Evolutionary conservation across 2,888 invertebrate genomes (phyloP), one percentile per base, ranked within the genome.

Genomic region (Leptinotarsa haldemani): DNA sequence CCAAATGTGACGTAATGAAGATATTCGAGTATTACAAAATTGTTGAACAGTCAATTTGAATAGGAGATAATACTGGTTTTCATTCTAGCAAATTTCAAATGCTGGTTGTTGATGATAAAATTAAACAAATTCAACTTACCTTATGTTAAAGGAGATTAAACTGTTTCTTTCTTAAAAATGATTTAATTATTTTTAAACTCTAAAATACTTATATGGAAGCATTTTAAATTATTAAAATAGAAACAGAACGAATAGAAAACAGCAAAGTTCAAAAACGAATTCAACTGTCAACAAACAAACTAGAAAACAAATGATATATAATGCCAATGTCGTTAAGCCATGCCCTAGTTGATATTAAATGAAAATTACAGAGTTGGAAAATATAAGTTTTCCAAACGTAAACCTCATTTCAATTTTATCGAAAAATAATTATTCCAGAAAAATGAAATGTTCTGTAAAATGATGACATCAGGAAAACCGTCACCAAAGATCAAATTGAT

Each of bases 201-300:
- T 74, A 77, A 79, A 79, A 79, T 48, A 76, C 79, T 76, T 80
- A 76, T 80, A 76, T 76, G 77, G 79, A 79, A 77, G 78, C 81
- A 81, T 79, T 79, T 81, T 77, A 73, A 77, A 74, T 75, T 71
- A 80, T 80, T 80, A 80, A 81, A 81, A 80, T 79, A 74, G 75
- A 75, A 80, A 80, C 80, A 80, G 79, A 82, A 82, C 79, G 77
- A 79, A 81, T 80, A 80, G 79, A 78, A 81, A 82, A 82, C 79
- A 79, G 79, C 77, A 81, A 81, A 81, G 80, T 79, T 81, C 78
- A 81, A 81, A 83, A 83, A 82, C 81, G 81, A 82, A 79, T 80
- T 80, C 82, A 81, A 82, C 80, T 81, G 82, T 82, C 82, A 82
- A 75, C 75, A 75, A 72, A 72, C 72, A 72, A 72, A 75, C 75